phyloP scores from a whole-genome alignment of 2,797 vertebrate genomes.

The Zalophus californianus region DNA sequence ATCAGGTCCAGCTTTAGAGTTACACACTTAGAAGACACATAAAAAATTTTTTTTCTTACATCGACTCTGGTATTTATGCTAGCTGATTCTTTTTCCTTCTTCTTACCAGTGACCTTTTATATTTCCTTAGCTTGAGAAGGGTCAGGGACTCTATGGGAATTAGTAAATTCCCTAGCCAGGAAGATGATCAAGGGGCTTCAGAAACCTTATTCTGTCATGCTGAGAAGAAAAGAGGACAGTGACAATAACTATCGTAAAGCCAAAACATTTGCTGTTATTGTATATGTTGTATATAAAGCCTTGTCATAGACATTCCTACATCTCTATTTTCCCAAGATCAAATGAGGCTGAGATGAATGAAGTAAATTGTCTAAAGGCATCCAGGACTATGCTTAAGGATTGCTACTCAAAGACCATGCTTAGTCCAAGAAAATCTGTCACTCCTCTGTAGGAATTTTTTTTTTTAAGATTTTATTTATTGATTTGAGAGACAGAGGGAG shows the following conservation, averaged over 20 bases:
- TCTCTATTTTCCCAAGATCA: not conserved
- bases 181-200: not conserved
- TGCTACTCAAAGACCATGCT: not conserved
- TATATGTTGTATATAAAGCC: not conserved
- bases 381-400: not conserved
- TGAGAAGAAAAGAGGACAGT: not conserved
- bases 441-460: not conserved
- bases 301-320: too few relatives aligned
- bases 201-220: not conserved
- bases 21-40: not conserved
- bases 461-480: too few relatives aligned
- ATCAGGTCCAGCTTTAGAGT: not conserved
- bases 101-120: not conserved
- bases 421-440: not conserved
- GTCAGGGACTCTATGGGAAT: not conserved
- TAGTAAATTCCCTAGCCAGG: not conserved
- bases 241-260: not conserved
- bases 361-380: not conserved
- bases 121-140: constrained; percentile 2
- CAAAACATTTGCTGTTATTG: not conserved
- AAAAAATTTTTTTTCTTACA: not conserved
- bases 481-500: too few relatives aligned
- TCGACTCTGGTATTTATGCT: not conserved
- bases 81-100: not conserved
- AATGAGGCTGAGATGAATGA: not conserved